Evolutionary conservation across 2,113 vertebrate species (phyloP).

Genomic region (Asarcornis scutulata): DNA sequence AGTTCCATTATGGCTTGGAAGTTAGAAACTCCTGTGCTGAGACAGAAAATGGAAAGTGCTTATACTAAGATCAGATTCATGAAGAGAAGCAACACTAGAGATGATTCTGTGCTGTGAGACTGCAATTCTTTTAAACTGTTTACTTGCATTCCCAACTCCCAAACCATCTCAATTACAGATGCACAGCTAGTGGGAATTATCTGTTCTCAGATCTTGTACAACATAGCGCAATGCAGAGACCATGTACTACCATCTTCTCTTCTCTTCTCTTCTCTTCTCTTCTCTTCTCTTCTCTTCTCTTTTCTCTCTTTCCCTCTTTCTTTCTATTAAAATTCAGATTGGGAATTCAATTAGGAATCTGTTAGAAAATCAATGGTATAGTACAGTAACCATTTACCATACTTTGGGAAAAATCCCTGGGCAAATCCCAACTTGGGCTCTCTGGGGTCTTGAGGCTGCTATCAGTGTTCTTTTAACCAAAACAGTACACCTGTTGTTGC

Average conservation of each 20-base stretch:
- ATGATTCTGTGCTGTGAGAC: background rate
- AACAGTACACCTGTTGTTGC: background rate
- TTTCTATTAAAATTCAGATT: no score
- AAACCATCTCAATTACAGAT: background rate
- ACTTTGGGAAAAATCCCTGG: background rate
- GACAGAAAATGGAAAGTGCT: conserved; percentile 7
- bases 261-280: no score
- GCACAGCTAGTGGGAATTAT: background rate
- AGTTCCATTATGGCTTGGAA: background rate
- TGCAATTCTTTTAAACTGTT: background rate
- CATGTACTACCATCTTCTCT: background rate
- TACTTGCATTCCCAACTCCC: background rate
- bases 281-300: no score
- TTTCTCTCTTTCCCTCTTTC: no score
- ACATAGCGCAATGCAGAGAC: background rate
- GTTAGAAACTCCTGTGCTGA: background rate
- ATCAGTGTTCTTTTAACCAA: background rate
- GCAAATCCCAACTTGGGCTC: background rate
- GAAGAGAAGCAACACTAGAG: background rate
- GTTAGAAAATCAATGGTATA: background rate
- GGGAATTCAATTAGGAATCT: background rate
- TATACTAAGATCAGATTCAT: background rate
- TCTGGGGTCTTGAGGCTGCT: background rate
- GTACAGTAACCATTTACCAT: background rate
- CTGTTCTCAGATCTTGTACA: background rate